Evolutionary conservation across 2,113 vertebrate species (phyloP).

Genomic region (Physeter macrocephalus): DNA sequence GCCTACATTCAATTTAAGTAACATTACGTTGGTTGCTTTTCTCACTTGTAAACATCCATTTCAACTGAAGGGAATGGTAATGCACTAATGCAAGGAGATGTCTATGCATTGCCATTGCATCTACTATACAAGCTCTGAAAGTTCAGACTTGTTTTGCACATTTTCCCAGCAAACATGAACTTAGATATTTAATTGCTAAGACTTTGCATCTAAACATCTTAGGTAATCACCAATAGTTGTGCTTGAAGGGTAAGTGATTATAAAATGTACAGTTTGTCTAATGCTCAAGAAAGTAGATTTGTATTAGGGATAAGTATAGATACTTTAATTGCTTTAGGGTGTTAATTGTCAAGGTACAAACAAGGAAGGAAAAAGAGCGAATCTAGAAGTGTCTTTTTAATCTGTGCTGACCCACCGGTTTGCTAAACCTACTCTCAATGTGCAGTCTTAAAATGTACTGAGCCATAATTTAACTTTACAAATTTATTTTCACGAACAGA

Average conservation of each 20-base stretch:
- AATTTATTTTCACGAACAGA: neutral
- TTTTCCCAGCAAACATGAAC: slow-evolving; percentile 25
- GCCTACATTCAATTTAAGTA: slow-evolving; percentile 37
- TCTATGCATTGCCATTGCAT: neutral
- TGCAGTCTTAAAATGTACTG: neutral
- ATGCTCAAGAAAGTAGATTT: slow-evolving; percentile 41
- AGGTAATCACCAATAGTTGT: slow-evolving; percentile 26
- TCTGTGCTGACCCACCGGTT: neutral
- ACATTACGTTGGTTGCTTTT: slow-evolving; percentile 44
- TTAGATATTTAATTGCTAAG: slow-evolving; percentile 3
- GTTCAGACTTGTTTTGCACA: neutral
- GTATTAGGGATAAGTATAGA: slow-evolving; percentile 29
- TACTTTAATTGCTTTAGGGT: slow-evolving; percentile 52
- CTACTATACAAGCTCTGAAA: rapidly evolving
- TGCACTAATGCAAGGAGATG: neutral
- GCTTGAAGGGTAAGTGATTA: slow-evolving; percentile 44
- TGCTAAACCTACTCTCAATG: neutral
- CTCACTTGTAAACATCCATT: slow-evolving; percentile 40
- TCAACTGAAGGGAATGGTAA: neutral
- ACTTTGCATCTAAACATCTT: neutral
- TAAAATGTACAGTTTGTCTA: slow-evolving; percentile 52
- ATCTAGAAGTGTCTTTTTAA: neutral
- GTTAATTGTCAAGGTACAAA: slow-evolving; percentile 18
- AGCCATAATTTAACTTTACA: neutral
- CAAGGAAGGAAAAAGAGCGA: slow-evolving; percentile 12